Evolutionary conservation across 30 jellyfish, hydroid and myxozoan genomes (phyloP).

Genomic region (Aurelia sp.): DNA sequence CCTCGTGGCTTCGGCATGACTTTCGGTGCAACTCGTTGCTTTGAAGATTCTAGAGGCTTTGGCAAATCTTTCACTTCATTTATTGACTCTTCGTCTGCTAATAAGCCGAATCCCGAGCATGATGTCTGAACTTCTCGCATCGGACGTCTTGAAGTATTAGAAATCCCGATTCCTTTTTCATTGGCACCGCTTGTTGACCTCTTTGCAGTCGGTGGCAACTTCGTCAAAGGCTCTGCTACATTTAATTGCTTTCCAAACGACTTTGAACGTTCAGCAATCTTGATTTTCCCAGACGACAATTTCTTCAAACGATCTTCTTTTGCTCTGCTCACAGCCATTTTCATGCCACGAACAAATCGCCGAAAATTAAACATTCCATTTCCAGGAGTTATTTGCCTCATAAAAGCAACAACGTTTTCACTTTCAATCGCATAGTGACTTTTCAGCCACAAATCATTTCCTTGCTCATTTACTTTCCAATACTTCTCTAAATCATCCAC

Average conservation of each 20-base stretch:
- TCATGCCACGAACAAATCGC: slow-evolving; percentile 48
- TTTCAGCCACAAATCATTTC: slow-evolving; percentile 37
- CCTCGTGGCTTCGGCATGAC: slow-evolving; percentile 1
- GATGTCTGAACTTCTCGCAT: not conserved
- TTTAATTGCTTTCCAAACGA: slow-evolving; percentile 1
- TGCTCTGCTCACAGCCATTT: slow-evolving; percentile 59
- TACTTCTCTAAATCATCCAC: slow-evolving; percentile 34
- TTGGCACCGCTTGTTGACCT: not conserved
- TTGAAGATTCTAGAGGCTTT: not conserved
- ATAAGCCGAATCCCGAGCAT: not conserved
- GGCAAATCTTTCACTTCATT: slow-evolving; percentile 5
- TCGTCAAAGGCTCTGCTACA: not conserved
- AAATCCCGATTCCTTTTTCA: not conserved
- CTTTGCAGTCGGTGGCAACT: not conserved
- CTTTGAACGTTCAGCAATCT: slow-evolving; percentile 18
- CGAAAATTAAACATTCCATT: slow-evolving; percentile 45
- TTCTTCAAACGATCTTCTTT: slow-evolving; percentile 22
- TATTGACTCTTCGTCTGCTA: not conserved
- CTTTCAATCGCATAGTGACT: slow-evolving; percentile 45
- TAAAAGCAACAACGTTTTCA: not conserved
- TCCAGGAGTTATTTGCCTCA: slow-evolving; percentile 33
- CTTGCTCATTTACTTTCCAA: slow-evolving; percentile 38
- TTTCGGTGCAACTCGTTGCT: not conserved
- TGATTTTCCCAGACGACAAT: slow-evolving; percentile 7
- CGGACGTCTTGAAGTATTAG: not conserved